A percentile compares a stretch with the other conserved stretches of the same genome.
phyloP scores from a whole-genome alignment of 1,140 invertebrate species.

The Globodera ellingtonae region DNA sequence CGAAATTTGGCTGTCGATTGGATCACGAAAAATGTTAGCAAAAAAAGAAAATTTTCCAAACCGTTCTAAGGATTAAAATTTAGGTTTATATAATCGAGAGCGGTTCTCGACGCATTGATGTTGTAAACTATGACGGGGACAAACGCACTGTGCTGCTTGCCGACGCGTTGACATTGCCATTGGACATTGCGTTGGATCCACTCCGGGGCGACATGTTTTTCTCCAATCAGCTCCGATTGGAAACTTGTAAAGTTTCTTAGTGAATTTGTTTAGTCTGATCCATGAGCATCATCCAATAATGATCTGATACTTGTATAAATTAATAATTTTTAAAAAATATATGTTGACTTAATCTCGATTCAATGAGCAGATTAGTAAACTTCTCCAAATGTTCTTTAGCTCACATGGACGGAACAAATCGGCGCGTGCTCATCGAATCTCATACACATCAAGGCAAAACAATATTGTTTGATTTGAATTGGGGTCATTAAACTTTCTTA shows the following conservation, averaged over 20 bases:
- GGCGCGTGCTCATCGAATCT: conserved; percentile 55
- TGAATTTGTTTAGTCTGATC: no score
- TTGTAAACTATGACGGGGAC: conserved; percentile 82
- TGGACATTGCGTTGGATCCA: conserved; percentile 85
- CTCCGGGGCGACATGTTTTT: conserved; percentile 65
- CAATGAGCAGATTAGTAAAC: no score
- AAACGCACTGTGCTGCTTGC: conserved; percentile 85
- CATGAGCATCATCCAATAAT: no score
- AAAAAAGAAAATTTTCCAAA: not conserved
- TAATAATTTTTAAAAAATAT: no score
- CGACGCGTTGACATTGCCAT: conserved; percentile 84
- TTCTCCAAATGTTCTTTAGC: not conserved
- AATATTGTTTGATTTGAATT: no score
- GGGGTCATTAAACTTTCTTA: no score
- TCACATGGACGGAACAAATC: conserved; percentile 59
- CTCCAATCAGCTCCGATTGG: conserved; percentile 63
- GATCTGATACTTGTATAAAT: no score
- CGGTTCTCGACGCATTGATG: conserved; percentile 85
- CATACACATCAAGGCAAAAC: conserved; percentile 58
- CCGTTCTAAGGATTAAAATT: conserved; percentile 33
- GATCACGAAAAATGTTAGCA: conserved; percentile 79
- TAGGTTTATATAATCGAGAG: conserved; percentile 86
- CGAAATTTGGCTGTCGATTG: conserved; percentile 88
- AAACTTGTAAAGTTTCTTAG: conserved; percentile 36
- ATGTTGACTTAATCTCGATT: no score